Evolutionary conservation across 2,797 vertebrate species (phyloP), one percentile per base, ranked within the genome.

Genomic region (Channallabes apus): DNA sequence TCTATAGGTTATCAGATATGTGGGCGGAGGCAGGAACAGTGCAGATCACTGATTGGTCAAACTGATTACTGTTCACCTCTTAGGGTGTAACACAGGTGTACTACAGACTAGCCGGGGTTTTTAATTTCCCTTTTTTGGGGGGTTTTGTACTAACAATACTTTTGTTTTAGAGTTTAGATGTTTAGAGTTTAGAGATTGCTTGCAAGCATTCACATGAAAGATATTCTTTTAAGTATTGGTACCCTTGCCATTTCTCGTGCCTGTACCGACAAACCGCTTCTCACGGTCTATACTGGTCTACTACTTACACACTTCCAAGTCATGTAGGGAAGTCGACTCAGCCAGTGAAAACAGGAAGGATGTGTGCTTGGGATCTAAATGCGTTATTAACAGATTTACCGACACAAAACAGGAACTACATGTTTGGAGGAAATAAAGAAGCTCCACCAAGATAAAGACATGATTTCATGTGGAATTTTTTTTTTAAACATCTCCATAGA

Each of bases 361-460:
- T 69, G 17, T 69, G 32, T 38, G 35, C 38, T 22, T 3, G 32
- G 67, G 18, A 38, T 69, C 35, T 35, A 69, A 67, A 38, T 71
- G 76, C 35, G 54, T 20, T n/a, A 85, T 20, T 72, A 80, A 85
- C 3, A 17, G 35, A 72, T 9, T 22, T 78, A 46, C 29, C 24
- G 62, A 14, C 14, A 54, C 51, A 54, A 54, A 54, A 69, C 56
- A 71, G 29, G 51, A 62, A 15, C 7, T 14, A 58, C 58, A 72
- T 8, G n/a, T 54, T 54, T 54, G 73, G 32, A 58, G 54, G 29
- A 77, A 65, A 46, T 32, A 61, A 20, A 54, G 12, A 62, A 5
- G 68, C 80, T 59, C 77, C 78, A 61, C 59, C 32, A 27, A 65
- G 67, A 64, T 27, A 62, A 20, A 24, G 78, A 69, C 62, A 80